Percentiles rank a stretch among this genome's conserved stretches.
Conservation (phyloP, 2,888 invertebrate genomes). For the Pegoplata infirma region DNA sequence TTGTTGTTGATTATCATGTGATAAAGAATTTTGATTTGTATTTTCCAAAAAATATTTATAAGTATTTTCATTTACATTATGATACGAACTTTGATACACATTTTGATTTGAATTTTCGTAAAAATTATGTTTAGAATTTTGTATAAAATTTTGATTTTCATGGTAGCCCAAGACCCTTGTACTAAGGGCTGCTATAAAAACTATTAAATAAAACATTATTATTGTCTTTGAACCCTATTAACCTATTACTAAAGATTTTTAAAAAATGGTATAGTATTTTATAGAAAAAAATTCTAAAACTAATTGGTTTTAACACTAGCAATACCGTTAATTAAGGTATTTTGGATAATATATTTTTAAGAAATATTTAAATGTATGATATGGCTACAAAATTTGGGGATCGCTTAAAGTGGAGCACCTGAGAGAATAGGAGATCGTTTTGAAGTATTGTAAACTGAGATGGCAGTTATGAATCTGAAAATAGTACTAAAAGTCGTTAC, state of each 20-base stretch:
- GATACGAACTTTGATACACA: no score
- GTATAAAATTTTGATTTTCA: background rate
- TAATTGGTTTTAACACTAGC: no score
- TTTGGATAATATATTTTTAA: background rate
- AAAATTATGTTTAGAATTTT: background rate
- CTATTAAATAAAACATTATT: conserved; percentile 14
- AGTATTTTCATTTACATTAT: background rate
- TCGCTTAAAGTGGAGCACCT: no score
- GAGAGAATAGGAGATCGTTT: no score
- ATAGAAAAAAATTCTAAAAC: conserved; percentile 17
- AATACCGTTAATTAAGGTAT: no score
- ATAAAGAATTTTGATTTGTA: background rate
- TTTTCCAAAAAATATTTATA: background rate
- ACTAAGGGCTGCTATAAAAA: conserved; percentile 19
- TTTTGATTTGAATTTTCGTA: background rate
- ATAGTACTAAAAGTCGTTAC: no score
- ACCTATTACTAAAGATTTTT: conserved; percentile 18
- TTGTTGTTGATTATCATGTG: no score
- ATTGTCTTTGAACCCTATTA: background rate
- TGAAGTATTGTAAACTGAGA: no score
- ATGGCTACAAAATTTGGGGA: no score
- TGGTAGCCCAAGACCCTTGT: background rate
- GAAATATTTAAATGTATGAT: no score
- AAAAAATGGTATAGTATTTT: background rate
- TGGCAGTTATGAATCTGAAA: no score